phyloP scores from a whole-genome alignment of 2,888 invertebrate species.

The Tetragnatha montana region DNA sequence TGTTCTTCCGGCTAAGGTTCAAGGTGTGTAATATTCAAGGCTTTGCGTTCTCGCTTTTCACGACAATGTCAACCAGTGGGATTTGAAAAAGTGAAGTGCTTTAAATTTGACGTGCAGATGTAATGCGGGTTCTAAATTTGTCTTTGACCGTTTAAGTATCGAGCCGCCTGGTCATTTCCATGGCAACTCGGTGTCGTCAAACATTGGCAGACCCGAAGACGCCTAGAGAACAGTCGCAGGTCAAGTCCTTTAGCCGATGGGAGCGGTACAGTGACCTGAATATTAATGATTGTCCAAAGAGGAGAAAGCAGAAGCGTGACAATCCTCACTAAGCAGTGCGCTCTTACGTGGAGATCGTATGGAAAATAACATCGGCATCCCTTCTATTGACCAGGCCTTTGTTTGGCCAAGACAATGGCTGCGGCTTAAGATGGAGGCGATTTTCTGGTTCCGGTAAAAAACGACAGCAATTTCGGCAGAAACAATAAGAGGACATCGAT shows the following conservation, averaged over 20 bases:
- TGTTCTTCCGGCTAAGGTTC: too few relatives aligned
- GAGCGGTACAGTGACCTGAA: constrained; percentile 59
- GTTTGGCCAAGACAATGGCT: constrained; percentile 57
- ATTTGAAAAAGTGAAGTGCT: too few relatives aligned
- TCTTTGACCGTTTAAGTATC: constrained; percentile 30
- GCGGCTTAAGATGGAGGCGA: constrained; percentile 50
- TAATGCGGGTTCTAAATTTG: constrained; percentile 16
- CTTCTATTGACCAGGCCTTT: constrained; percentile 50
- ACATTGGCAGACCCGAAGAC: constrained; percentile 33
- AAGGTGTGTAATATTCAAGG: too few relatives aligned
- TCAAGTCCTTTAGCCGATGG: constrained; percentile 35
- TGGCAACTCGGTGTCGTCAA: constrained; percentile 49
- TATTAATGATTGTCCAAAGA: constrained; percentile 30
- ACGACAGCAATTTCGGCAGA: not conserved
- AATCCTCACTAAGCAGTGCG: constrained; percentile 16
- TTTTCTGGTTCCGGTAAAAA: constrained; percentile 57
- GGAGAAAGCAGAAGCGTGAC: constrained; percentile 41
- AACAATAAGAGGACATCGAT: constrained; percentile 64
- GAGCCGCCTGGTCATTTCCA: constrained; percentile 38
- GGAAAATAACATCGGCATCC: constrained; percentile 11
- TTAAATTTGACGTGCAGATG: too few relatives aligned
- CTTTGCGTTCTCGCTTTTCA: too few relatives aligned
- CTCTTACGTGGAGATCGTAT: constrained; percentile 47
- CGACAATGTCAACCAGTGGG: too few relatives aligned
- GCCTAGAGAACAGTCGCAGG: not conserved